Evolutionary conservation across 2,888 invertebrate genomes (phyloP), one percentile per base, ranked within the genome.

Genomic region (Melanostoma mellinum): DNA sequence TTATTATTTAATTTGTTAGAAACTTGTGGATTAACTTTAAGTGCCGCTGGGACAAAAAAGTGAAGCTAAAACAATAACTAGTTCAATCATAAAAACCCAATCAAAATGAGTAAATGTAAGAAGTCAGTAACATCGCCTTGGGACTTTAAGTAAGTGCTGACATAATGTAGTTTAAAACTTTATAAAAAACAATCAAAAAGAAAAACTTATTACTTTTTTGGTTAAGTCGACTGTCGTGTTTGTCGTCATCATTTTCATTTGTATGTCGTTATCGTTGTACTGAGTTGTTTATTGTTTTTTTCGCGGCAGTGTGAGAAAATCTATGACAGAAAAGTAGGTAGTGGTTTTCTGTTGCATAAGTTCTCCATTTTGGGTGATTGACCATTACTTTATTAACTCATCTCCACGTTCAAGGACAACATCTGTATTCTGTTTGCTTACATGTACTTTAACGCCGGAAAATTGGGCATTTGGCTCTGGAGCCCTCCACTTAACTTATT

Each of bases 101-200:
- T 36, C 10, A 81, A 72, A 78, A 84, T 84, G 84, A 74, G 3
- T 78, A 79, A 79, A 63, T 38, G 32, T 63, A 68, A 53, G 33
- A 69, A 74, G 52, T 65, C 58, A 46, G 73, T 50, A 40, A 53
- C 74, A 71, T 46, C 73, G 56, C 84, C 84, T 53, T 74, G 78
- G 84, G 71, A 84, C 78, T 84, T 78, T 79, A 84, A 84, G 84
- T 84, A 84, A 84, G 84, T 84, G 77, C 69, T 74, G 67, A 52
- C 20, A 36, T 38, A 10, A 33, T 67, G 36, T 10, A 38, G 50
- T 48, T 48, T 48, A 46, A 36, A 6, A 56, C 2, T n/a, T 9
- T 38, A 30, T 38, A 48, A 30, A 48, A 8, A 60, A 48, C 48
- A 38, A 61, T 42, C 10, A 42, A n/a, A 61, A 10, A 48, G 3